phyloP scores from a whole-genome alignment of 2,888 invertebrate genomes.

The Diabrotica balteata region DNA sequence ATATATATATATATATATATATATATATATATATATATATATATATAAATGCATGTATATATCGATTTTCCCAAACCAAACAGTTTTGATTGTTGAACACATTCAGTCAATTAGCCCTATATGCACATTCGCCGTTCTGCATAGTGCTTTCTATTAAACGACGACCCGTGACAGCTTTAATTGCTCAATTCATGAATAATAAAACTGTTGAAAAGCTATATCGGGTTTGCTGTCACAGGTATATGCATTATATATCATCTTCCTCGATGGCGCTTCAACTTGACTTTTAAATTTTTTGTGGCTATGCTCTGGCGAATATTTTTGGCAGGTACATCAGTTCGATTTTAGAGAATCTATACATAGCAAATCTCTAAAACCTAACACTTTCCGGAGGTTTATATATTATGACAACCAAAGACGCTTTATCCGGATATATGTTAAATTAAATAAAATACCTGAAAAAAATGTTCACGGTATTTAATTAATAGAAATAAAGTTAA shows the following conservation, averaged over 20 bases:
- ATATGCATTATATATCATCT: slow-evolving; percentile 40
- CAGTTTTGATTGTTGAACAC: slow-evolving; percentile 11
- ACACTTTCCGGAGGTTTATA: too few species aligned
- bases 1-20: too few species aligned
- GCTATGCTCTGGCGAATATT: not conserved
- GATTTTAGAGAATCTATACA: not conserved
- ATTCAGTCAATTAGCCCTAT: slow-evolving; percentile 41
- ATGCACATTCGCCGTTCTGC: slow-evolving; percentile 42
- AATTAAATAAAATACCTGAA: too few species aligned
- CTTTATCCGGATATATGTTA: too few species aligned
- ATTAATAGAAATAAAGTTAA: too few species aligned
- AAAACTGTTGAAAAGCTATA: slow-evolving; percentile 44
- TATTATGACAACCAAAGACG: too few species aligned
- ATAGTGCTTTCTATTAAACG: slow-evolving; percentile 44
- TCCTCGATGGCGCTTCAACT: slow-evolving; percentile 7
- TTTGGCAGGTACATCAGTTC: not conserved
- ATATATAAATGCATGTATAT: not conserved
- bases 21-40: too few species aligned
- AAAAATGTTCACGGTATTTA: too few species aligned
- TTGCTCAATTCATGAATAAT: slow-evolving; percentile 45
- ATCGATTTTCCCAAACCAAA: not conserved
- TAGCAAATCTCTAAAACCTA: too few species aligned
- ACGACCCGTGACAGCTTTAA: slow-evolving; percentile 47
- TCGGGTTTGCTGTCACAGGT: slow-evolving; percentile 38
- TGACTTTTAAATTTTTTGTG: slow-evolving; percentile 6